Evolutionary conservation across 2,797 vertebrate species (phyloP), one percentile per base, ranked within the genome.

Genomic region (Danio jaintianensis): DNA sequence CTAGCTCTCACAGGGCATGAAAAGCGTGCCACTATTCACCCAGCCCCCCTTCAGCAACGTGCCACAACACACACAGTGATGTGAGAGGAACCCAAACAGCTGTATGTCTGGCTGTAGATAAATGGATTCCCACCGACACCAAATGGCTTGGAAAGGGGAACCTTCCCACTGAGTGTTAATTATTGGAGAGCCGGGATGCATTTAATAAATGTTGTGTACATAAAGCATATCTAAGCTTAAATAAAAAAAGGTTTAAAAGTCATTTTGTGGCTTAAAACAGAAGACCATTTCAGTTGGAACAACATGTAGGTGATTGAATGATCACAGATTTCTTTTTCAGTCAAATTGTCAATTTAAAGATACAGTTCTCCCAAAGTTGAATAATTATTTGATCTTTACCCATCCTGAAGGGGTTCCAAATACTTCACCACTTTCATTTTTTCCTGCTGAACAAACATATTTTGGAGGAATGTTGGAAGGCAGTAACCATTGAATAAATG

Each of bases 11-110:
- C 10, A 62, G 53, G 45, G 75, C 75, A 82, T 55, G 56, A 79
- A 80, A 83, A 87, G 86, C 71, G 86, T 87, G 84, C 83, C 84
- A 42, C 68, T 18, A 72, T 72, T 61, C 47, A 22, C 68, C 69
- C 76, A 83, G 52, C 58, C 80, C 81, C 29, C 80, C 81, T 62
- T 13, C 43, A 11, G 72, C 22, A 38, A 80, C 36, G 4, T 29
- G 20, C 47, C 69, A 56, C 61, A 50, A 20, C 22, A 81, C 38
- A 59, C 74, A 81, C 71, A 80, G 68, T 5, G 42, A 53, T 15
- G 69, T 64, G 38, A 8, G 64, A 53, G 83, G 73, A 80, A 79
- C 56, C 6, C 9, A 81, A 83, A 84, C 81, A 85, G 75, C 83
- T 85, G 81, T 78, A 69, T 81, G 75, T 13, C 55, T 58, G 38